Base-by-base conservation (phyloP, 2,113 vertebrate species). In the Corythoichthys haematopterus region DNA sequence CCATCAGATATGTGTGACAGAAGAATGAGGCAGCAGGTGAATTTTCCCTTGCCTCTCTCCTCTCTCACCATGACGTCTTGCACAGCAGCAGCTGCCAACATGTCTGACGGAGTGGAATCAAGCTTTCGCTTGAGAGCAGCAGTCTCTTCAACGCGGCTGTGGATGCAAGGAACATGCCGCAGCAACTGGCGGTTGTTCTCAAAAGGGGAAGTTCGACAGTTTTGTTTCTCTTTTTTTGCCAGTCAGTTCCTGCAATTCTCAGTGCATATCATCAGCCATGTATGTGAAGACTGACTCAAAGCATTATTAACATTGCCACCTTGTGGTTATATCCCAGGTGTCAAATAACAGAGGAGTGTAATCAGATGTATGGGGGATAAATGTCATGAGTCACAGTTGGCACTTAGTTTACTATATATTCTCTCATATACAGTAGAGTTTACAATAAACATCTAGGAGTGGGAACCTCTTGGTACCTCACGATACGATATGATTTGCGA, bases 281-380 rank as follows among this genome's bases (percentile, higher is more conserved):
- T 67, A 48, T 67, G n/a, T 43, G 65, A 70, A 70, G 77, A 73
- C 79, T 79, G 72, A 59, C 76, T 66, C 53, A 74, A 46, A 71
- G 72, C 68, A 88, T 71, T 36, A 86, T 82, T 71, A 87, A 90
- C 87, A 90, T 88, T 88, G 88, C 88, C 90, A 90, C 84, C 90
- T 91, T 87, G 88, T 92, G 91, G 89, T 84, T 85, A 80, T 71
- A 66, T 68, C 48, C 62, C 43, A 71, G 38, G 69, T 38, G 77
- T 61, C 51, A 66, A 81, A 72, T 73, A 14, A 73, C 48, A 79
- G 7, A 4, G 16, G 58, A 43, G 40, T 1, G 6, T 43, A 43
- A 43, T 43, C 11, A 43, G 59, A 16, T 15, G 11, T n/a, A 38
- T 11, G 43, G 38, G 38, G 12, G 33, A 55, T 33, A 12, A 57